Conservation (phyloP, 2,888 invertebrate species). For the Flabesymbios commensalis region DNA sequence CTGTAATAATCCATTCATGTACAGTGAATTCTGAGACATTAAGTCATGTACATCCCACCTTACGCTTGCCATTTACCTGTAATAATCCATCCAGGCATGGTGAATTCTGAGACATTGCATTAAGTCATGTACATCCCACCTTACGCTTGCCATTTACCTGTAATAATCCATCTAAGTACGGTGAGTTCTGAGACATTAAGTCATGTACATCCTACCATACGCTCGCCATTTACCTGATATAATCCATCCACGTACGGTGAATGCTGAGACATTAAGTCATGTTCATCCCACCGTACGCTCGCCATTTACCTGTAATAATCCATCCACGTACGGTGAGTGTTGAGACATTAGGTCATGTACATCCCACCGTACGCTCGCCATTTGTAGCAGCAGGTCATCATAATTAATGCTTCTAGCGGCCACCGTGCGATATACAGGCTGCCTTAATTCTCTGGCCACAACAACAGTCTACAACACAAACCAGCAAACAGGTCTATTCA, state of each 20-base stretch:
- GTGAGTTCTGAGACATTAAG: constrained; percentile 91
- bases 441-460: constrained; percentile 75
- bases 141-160: constrained; percentile 80
- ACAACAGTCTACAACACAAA: constrained; percentile 70
- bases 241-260: constrained; percentile 74
- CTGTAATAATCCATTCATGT: no score
- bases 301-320: constrained; percentile 68
- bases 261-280: constrained; percentile 90
- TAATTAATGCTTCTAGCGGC: constrained; percentile 80
- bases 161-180: constrained; percentile 69
- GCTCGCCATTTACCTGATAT: constrained; percentile 65
- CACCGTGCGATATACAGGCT: constrained; percentile 86
- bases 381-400: constrained; percentile 75
- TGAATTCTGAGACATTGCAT: constrained; percentile 93
- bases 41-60: no score
- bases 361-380: constrained; percentile 88
- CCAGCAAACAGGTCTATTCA: no score
- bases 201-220: constrained; percentile 85
- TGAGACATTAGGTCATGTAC: constrained; percentile 84
- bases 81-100: constrained; percentile 70
- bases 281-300: constrained; percentile 84
- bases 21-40: no score
- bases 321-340: constrained; percentile 81
- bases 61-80: no score
- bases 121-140: constrained; percentile 84